Conservation (phyloP, 2,888 invertebrate species). For the Leucozona laternaria region DNA sequence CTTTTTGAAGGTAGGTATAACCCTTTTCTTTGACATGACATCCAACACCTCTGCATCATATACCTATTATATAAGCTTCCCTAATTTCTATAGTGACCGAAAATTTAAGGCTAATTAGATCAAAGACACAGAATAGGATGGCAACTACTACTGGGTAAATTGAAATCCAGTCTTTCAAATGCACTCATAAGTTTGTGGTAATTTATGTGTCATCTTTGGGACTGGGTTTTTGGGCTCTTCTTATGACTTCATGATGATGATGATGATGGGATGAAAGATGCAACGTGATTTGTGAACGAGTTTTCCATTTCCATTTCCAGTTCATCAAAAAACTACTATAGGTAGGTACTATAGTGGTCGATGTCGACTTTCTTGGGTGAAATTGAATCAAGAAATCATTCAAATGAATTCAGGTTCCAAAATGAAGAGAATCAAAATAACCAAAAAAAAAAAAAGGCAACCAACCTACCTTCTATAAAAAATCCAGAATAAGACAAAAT, state of each 20-base stretch:
- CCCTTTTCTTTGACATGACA: constrained; percentile 27
- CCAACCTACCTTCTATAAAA: constrained; percentile 9
- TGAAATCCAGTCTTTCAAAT: constrained; percentile 57
- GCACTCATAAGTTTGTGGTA: constrained; percentile 69
- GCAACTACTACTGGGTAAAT: constrained; percentile 8
- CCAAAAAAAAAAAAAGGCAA: background rate
- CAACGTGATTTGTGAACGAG: constrained; percentile 71
- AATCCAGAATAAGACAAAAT: constrained; percentile 70
- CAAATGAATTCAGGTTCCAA: constrained; percentile 71
- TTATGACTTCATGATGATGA: background rate
- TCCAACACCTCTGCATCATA: constrained; percentile 22
- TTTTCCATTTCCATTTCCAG: constrained; percentile 41
- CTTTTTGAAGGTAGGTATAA: background rate
- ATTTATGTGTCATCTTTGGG: constrained; percentile 68
- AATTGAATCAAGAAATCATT: constrained; percentile 75
- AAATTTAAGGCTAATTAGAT: constrained; percentile 65
- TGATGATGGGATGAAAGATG: constrained; percentile 26
- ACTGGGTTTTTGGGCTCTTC: background rate
- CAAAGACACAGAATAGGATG: constrained; percentile 31
- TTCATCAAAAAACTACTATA: background rate
- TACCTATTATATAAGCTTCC: background rate
- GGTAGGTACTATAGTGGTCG: constrained; percentile 11
- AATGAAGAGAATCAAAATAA: constrained; percentile 9
- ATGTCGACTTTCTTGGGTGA: constrained; percentile 64
- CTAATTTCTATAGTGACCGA: constrained; percentile 38